Percentiles rank a stretch among this genome's conserved stretches.
phyloP scores from a whole-genome alignment of 2,113 vertebrate genomes.

The Lophura nycthemera region DNA sequence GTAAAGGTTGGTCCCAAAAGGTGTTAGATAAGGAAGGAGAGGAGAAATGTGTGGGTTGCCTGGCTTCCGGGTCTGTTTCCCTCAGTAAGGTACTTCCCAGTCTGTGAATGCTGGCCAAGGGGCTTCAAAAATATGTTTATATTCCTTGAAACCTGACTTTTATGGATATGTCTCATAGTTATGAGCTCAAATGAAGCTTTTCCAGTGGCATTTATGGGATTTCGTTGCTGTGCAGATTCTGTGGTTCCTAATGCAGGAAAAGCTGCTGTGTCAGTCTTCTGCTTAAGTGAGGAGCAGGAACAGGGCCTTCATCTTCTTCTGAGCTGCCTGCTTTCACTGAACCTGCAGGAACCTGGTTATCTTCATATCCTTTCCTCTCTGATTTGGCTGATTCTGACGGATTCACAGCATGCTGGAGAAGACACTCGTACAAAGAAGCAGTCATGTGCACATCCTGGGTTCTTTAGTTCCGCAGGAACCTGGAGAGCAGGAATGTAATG shows the following conservation, averaged over 20 bases:
- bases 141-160: background rate
- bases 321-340: background rate
- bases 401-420: background rate
- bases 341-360: background rate
- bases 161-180: background rate
- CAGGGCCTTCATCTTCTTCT: background rate
- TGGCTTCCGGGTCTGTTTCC: background rate
- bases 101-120: background rate
- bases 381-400: background rate
- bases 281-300: background rate
- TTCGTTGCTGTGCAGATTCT: constrained; percentile 1
- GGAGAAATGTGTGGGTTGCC: background rate
- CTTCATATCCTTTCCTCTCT: background rate
- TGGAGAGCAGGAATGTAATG: background rate
- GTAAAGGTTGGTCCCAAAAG: background rate
- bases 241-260: background rate
- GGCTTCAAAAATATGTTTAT: background rate
- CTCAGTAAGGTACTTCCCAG: background rate
- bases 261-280: background rate
- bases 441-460: rapidly evolving
- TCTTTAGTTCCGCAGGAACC: background rate
- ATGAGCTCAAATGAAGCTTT: background rate
- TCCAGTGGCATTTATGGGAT: background rate
- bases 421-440: background rate
- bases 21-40: background rate